Evolutionary conservation across 2,888 invertebrate species (phyloP).

Genomic region (Drosophila borborema): DNA sequence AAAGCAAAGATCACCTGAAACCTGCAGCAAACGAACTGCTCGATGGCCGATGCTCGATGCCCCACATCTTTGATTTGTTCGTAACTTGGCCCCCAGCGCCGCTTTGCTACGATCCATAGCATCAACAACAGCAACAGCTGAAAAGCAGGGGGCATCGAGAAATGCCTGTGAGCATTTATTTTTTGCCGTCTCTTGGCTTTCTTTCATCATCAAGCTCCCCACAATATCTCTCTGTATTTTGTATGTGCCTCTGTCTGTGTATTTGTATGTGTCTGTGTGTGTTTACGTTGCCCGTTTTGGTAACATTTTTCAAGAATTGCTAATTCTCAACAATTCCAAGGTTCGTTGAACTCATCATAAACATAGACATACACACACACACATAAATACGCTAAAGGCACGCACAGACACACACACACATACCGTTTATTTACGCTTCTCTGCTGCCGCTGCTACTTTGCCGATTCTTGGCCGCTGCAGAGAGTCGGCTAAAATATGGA

Average conservation of each 20-base stretch:
- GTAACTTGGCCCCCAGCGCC: constrained; percentile 51
- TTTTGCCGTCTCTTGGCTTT: constrained; percentile 63
- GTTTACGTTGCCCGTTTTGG: constrained; percentile 78
- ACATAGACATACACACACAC: constrained; percentile 44
- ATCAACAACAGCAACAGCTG: constrained; percentile 27
- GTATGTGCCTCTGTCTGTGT: constrained; percentile 30
- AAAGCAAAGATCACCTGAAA: constrained; percentile 61
- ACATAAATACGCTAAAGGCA: constrained; percentile 20
- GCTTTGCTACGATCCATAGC: constrained; percentile 42
- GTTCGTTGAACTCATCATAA: constrained; percentile 79
- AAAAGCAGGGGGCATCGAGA: constrained; percentile 29
- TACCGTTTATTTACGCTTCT: constrained; percentile 67
- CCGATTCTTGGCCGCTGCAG: constrained; percentile 68
- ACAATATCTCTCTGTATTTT: constrained; percentile 39
- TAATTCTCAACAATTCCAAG: constrained; percentile 81
- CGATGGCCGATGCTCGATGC: constrained; percentile 31
- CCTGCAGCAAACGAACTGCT: constrained; percentile 61
- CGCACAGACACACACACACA: constrained; percentile 31
- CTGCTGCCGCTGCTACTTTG: constrained; percentile 53
- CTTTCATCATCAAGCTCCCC: constrained; percentile 61
- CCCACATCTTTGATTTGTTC: constrained; percentile 49
- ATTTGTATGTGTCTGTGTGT: constrained; percentile 42
- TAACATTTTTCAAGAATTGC: constrained; percentile 82
- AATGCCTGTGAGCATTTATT: constrained; percentile 72
- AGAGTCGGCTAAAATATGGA: constrained; percentile 72